Evolutionary conservation across 2,797 vertebrate species (phyloP), one percentile per base, ranked within the genome.

Genomic region (Ceryle rudis): DNA sequence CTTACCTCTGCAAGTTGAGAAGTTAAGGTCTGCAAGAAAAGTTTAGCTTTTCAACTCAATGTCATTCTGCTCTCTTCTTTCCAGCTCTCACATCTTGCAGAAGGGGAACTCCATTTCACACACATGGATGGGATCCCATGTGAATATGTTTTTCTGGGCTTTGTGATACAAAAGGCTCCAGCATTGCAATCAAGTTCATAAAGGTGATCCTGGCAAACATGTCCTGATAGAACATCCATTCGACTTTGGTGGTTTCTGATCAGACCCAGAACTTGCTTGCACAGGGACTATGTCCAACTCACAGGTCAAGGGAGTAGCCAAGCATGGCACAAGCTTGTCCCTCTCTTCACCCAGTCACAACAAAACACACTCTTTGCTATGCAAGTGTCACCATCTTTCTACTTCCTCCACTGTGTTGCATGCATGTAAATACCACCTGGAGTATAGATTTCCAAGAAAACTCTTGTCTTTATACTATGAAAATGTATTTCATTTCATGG

Each of bases 281-380:
- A 25, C 4, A 2, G 33, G 6, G 10, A 5, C n/a, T 61, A 25
- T 0, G 0, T 81, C 77, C 65, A 52, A 16, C 31, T 66, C 10
- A 16, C 39, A 33, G 21, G 33, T 14, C 47, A 61, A 31, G 47
- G 10, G 35, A 49, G 19, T 0, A 58, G 55, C 19, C 21, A 84
- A 65, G 69, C 8, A 7, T 17, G 10, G 7, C 37, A 37, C 0
- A 1, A 70, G 28, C 12, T 66, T 62, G 42, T 72, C n/a, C 47
- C 21, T 33, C 61, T 83, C 21, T 39, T 80, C 42, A 60, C 9
- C 3, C 28, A 35, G 17, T 29, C 28, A 23, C 12, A 46, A 41
- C 25, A 58, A 18, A 73, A 21, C 18, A 44, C 55, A 39, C 6
- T 75, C 46, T 15, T 51, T 0, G 0, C 25, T 79, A 60, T 69